Conservation (phyloP, 2,797 vertebrate species). For the Chaenodraco wilsoni region DNA sequence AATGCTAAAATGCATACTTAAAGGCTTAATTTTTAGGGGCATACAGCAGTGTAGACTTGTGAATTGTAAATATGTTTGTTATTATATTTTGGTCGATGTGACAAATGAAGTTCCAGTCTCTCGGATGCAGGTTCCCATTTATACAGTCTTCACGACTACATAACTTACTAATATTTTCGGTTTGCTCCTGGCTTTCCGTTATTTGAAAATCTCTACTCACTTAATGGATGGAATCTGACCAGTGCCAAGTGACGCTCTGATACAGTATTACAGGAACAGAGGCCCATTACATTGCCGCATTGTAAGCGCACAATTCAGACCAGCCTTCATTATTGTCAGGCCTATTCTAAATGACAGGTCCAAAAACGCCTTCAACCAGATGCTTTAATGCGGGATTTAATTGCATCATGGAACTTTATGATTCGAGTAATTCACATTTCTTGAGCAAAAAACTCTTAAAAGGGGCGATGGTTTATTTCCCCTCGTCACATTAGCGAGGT, state of each 20-base stretch:
- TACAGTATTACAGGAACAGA: constrained; percentile 31
- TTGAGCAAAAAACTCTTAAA: constrained; percentile 7
- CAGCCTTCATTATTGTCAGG: constrained; percentile 44
- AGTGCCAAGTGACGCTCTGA: constrained; percentile 47
- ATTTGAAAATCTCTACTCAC: constrained; percentile 30
- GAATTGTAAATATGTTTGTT: neutral
- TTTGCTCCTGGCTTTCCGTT: constrained; percentile 37
- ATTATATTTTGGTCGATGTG: neutral
- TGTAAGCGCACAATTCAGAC: constrained; percentile 32
- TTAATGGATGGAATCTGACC: constrained; percentile 45
- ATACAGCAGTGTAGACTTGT: neutral
- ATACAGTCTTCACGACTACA: constrained; percentile 1
- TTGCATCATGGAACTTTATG: constrained; percentile 54
- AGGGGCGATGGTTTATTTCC: constrained; percentile 16
- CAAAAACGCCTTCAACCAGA: constrained; percentile 39
- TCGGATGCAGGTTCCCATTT: neutral
- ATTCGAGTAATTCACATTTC: constrained; percentile 61
- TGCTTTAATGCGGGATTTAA: constrained; percentile 56
- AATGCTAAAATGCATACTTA: neutral
- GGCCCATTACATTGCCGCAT: constrained; percentile 22
- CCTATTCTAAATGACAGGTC: constrained; percentile 41
- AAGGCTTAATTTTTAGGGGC: neutral
- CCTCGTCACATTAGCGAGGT: constrained; percentile 34
- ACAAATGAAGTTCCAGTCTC: neutral
- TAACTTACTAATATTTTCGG: constrained; percentile 26